Evolutionary conservation across 2,888 invertebrate genomes (phyloP).

Genomic region (Monochamus alternatus): DNA sequence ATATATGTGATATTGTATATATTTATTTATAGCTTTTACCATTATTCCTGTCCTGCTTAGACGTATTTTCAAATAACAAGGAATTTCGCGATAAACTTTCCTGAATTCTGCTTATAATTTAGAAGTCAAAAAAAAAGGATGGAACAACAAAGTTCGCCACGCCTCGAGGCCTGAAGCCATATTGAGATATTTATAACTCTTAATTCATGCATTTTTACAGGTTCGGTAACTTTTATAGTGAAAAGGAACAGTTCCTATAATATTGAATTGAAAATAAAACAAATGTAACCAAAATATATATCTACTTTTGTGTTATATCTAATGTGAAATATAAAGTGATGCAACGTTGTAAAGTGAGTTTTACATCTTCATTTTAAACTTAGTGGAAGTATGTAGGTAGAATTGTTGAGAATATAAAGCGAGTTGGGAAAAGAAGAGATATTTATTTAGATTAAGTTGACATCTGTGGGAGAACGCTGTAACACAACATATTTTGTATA

Average conservation of each 20-base stretch:
- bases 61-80: too few species aligned
- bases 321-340: constrained; percentile 34
- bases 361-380: constrained; percentile 67
- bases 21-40: too few species aligned
- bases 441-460: constrained; percentile 67
- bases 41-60: too few species aligned
- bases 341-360: constrained; percentile 51
- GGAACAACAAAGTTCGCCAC: constrained; percentile 43
- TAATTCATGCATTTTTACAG: neutral
- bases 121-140: constrained; percentile 13
- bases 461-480: constrained; percentile 62
- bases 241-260: too few species aligned
- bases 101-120: too few species aligned
- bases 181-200: constrained; percentile 3
- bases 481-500: constrained; percentile 59
- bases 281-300: neutral
- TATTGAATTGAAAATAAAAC: too few species aligned
- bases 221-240: too few species aligned
- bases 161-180: constrained; percentile 13
- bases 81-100: too few species aligned
- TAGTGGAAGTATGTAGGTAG: constrained; percentile 62
- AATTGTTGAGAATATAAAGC: constrained; percentile 64
- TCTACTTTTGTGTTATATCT: neutral
- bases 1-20: too few species aligned
- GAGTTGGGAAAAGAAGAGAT: constrained; percentile 63